Conservation (phyloP, 2,113 vertebrate genomes). For the Pycnonotus jocosus region DNA sequence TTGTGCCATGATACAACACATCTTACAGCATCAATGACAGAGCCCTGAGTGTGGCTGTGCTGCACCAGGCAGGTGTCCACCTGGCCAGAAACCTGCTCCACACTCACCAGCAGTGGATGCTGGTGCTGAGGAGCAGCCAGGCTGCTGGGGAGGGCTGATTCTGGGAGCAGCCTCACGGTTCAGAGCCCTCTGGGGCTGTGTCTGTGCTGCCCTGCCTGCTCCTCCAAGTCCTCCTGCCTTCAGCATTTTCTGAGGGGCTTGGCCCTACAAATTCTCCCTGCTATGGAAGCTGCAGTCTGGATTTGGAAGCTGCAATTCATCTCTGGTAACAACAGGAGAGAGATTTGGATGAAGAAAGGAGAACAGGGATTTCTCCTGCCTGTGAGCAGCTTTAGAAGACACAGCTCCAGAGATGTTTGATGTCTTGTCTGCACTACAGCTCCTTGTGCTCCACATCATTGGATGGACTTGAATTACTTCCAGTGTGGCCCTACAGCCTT, state of each 20-base stretch:
- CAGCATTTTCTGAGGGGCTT: background rate
- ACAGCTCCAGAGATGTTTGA: background rate
- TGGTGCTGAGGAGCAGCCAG: background rate
- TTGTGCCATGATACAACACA: rapidly evolving
- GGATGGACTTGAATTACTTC: background rate
- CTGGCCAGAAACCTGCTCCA: background rate
- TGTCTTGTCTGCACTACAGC: background rate
- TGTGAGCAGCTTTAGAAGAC: background rate
- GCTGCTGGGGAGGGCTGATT: background rate
- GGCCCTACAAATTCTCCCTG: rapidly evolving
- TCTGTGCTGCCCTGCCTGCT: background rate
- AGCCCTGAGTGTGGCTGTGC: background rate
- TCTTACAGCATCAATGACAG: background rate
- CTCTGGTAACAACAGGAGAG: background rate
- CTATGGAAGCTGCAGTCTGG: background rate
- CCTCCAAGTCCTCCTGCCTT: background rate
- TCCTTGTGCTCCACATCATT: background rate
- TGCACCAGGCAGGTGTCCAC: background rate
- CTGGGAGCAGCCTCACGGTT: rapidly evolving
- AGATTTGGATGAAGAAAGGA: background rate
- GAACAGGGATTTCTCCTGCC: background rate
- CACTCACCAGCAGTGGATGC: background rate
- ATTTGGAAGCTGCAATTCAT: background rate
- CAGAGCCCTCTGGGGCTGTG: background rate
- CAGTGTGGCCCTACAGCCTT: background rate